phyloP scores from a whole-genome alignment of 2,797 vertebrate species.

The Ispidina lecontei region DNA sequence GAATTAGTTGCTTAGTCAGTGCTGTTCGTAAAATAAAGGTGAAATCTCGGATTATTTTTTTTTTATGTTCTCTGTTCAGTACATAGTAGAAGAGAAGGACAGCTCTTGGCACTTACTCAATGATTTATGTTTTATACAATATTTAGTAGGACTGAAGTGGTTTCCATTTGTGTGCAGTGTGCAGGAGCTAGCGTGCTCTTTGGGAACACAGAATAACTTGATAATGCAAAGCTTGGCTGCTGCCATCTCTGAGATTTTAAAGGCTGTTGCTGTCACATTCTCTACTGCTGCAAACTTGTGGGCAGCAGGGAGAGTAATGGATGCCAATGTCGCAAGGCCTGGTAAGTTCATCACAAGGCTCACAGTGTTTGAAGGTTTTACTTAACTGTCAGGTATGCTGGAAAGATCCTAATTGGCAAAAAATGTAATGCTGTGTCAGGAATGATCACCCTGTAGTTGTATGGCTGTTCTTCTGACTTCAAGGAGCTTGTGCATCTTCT shows the following conservation, averaged over 20 bases:
- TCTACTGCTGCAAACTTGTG: constrained; percentile 23
- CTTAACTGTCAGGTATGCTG: not conserved
- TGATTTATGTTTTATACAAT: constrained; percentile 59
- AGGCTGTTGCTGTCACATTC: constrained; percentile 15
- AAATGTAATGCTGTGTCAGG: not conserved
- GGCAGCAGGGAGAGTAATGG: not conserved
- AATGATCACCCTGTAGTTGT: not conserved
- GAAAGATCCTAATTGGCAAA: not conserved
- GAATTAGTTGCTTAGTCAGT: constrained; percentile 44
- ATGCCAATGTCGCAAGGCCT: not conserved
- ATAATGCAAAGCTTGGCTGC: not conserved
- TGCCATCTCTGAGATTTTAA: not conserved
- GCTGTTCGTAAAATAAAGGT: constrained; percentile 37
- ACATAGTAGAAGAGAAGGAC: not conserved
- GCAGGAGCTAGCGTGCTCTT: not conserved
- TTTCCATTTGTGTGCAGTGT: not conserved
- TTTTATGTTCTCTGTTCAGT: not conserved
- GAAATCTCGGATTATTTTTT: not conserved
- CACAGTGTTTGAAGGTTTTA: not conserved
- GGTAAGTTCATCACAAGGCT: not conserved
- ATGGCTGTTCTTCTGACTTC: not conserved
- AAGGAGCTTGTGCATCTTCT: not conserved
- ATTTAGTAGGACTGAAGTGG: constrained; percentile 29
- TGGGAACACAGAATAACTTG: not conserved
- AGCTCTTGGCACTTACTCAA: constrained; percentile 8